A percentile compares a stretch with the other conserved stretches of the same genome.
Conservation (phyloP, 2,888 invertebrate genomes). For the Sphaerophoria rueppellii region DNA sequence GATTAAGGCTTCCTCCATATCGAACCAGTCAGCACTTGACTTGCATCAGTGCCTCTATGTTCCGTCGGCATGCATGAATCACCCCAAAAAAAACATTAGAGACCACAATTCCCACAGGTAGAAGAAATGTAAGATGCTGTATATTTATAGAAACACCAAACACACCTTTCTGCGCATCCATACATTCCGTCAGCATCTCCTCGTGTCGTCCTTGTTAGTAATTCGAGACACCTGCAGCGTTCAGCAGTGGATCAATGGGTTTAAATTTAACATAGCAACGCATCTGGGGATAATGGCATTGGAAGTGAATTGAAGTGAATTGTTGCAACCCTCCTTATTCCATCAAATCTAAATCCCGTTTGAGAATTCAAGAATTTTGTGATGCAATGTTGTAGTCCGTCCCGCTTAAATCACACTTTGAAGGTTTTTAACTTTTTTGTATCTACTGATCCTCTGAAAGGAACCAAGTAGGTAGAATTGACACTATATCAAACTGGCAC, state of each 20-base stretch:
- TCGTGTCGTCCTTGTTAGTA: slow-evolving; percentile 4
- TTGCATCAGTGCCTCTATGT: slow-evolving; percentile 19
- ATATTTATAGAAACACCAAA: neutral
- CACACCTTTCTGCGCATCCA: slow-evolving; percentile 9
- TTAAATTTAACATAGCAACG: neutral
- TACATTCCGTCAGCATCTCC: slow-evolving; percentile 3
- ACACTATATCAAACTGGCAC: slow-evolving; percentile 59
- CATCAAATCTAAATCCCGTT: slow-evolving; percentile 9
- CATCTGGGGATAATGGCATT: slow-evolving; percentile 44
- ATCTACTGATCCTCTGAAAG: slow-evolving; percentile 46
- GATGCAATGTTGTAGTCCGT: slow-evolving; percentile 27
- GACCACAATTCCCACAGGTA: slow-evolving; percentile 36
- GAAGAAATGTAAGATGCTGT: neutral
- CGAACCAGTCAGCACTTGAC: slow-evolving; percentile 61
- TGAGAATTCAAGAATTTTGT: neutral
- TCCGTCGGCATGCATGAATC: slow-evolving; percentile 35
- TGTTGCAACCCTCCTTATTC: slow-evolving; percentile 13
- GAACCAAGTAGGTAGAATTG: slow-evolving; percentile 46
- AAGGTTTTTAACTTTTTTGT: slow-evolving; percentile 16
- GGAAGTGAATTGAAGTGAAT: slow-evolving; percentile 65
- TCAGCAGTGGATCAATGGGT: neutral
- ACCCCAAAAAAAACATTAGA: slow-evolving; percentile 16
- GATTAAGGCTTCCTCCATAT: slow-evolving; percentile 55
- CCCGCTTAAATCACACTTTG: slow-evolving; percentile 56
- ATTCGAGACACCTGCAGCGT: slow-evolving; percentile 60